Evolutionary conservation across 2,113 vertebrate genomes (phyloP).

Genomic region (Chiloscyllium plagiosum): DNA sequence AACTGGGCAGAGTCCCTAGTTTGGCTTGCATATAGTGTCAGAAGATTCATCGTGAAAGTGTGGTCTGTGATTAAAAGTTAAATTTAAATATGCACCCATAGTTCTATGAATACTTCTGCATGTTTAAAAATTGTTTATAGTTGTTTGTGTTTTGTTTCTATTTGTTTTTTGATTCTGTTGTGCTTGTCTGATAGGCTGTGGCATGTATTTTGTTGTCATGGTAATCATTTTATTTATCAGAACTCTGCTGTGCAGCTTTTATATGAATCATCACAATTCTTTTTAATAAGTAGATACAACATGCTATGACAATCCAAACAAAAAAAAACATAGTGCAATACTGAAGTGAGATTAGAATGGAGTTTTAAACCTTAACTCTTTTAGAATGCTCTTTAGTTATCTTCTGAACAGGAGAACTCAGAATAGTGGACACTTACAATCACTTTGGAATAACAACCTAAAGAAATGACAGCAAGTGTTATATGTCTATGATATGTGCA

Average conservation of each 20-base stretch:
- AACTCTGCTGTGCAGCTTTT: not conserved
- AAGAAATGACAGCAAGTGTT: slow-evolving; percentile 12
- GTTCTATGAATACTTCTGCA: not conserved
- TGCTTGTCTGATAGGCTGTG: not conserved
- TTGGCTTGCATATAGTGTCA: not conserved
- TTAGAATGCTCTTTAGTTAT: not conserved
- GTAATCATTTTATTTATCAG: slow-evolving; percentile 15
- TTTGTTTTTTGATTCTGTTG: not conserved
- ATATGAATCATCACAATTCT: not conserved
- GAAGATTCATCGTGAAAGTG: not conserved
- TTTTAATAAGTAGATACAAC: not conserved
- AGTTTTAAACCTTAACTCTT: slow-evolving; percentile 2
- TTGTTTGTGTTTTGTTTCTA: not conserved
- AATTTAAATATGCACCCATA: not conserved
- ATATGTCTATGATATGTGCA: not conserved
- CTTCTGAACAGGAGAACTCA: not conserved
- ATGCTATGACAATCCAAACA: not conserved
- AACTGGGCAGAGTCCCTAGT: not conserved
- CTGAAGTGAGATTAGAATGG: not conserved
- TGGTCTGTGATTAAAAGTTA: not conserved
- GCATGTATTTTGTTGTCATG: not conserved
- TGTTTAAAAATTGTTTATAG: not conserved
- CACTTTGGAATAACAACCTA: not conserved
- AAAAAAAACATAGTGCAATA: not conserved
- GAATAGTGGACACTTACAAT: not conserved